These are phyloP conservation scores for Melanostoma mellinum DNA, from an alignment of 2,888 invertebrate genomes.

Conservation along the genomic window DNA sequence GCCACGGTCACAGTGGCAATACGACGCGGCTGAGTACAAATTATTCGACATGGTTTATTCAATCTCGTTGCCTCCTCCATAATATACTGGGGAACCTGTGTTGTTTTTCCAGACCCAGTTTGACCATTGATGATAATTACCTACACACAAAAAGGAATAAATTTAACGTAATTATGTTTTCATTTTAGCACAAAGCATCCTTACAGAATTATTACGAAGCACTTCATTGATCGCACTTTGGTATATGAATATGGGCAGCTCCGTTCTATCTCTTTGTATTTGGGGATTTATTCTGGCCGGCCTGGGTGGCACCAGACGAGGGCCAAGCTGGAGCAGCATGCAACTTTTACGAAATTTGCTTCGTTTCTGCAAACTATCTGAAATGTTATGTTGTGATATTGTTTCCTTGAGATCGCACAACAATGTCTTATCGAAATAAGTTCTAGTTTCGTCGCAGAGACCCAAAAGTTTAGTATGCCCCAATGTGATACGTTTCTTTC, in stretches of 20 bases:
- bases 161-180: background rate
- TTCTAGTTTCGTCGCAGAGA: conserved; percentile 66
- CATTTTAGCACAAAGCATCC: conserved; percentile 29
- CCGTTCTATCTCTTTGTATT: conserved; percentile 74
- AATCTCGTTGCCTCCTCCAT: conserved; percentile 87
- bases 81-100: conserved; percentile 96
- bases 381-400: conserved; percentile 29
- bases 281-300: conserved; percentile 52
- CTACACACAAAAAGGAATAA: conserved; percentile 81
- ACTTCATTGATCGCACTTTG: conserved; percentile 74
- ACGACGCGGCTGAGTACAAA: conserved; percentile 96
- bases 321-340: conserved; percentile 72
- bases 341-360: conserved; percentile 72
- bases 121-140: conserved; percentile 91
- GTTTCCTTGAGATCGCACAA: conserved; percentile 63
- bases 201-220: conserved; percentile 76
- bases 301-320: conserved; percentile 76
- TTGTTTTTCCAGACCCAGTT: conserved; percentile 97
- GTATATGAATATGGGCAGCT: conserved; percentile 76
- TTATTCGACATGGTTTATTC: conserved; percentile 88
- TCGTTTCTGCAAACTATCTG: conserved; percentile 2
- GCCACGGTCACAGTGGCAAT: conserved; percentile 95
- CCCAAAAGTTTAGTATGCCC: conserved; percentile 68
- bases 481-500: conserved; percentile 49
- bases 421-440: conserved; percentile 45